These are phyloP conservation scores for Alouatta palliata DNA, from an alignment of 2,113 vertebrate species.

Conservation along the genomic window DNA sequence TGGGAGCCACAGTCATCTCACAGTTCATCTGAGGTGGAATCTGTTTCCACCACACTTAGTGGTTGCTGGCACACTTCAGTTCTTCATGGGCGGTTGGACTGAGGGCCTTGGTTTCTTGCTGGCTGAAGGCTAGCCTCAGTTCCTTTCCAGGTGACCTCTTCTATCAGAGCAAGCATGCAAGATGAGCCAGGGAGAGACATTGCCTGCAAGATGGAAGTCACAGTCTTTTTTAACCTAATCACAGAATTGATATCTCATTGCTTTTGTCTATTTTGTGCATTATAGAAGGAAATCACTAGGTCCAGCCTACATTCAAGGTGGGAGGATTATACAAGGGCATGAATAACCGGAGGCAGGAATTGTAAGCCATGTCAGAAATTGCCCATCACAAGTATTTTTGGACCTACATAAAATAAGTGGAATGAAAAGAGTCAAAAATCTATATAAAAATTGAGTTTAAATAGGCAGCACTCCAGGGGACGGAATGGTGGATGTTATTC, in stretches of 20 bases:
- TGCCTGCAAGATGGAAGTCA: not conserved
- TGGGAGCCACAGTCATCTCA: not conserved
- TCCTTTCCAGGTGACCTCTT: not conserved
- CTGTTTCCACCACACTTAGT: not conserved
- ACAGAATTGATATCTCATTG: not conserved
- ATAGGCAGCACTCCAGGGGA: not conserved
- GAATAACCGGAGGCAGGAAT: not conserved
- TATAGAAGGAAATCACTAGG: not conserved
- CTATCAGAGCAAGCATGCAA: not conserved
- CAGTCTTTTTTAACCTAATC: not conserved
- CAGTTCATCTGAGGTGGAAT: not conserved
- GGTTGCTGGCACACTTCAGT: not conserved
- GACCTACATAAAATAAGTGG: not conserved
- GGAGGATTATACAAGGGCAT: not conserved
- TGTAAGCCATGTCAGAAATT: not conserved
- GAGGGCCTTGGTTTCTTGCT: conserved; percentile 5
- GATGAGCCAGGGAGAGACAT: not conserved
- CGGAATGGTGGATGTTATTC: not conserved
- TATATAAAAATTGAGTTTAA: not conserved
- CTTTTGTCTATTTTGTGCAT: not conserved
- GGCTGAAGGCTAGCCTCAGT: not conserved
- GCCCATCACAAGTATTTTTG: not conserved
- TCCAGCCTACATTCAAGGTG: not conserved
- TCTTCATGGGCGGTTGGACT: not conserved
- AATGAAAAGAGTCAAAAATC: not conserved